A percentile compares a stretch with the other conserved stretches of the same genome.
Evolutionary conservation across 2,113 vertebrate species (phyloP).

Genomic region (Nansenia antarctica): DNA sequence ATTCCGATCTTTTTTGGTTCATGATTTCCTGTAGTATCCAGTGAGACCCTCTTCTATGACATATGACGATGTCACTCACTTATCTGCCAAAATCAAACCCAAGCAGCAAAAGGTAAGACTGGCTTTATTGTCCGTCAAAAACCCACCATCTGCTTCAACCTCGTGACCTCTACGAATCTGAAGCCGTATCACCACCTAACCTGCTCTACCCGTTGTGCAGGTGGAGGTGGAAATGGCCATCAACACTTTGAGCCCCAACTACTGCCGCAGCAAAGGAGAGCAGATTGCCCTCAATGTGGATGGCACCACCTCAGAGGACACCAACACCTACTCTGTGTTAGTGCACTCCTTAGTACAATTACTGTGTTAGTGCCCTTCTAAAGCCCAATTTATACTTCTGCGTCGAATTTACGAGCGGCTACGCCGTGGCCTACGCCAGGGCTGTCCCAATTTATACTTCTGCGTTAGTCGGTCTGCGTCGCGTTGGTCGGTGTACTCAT

Average conservation of each 20-base stretch:
- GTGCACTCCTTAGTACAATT: conserved; percentile 43
- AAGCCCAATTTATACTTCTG: too few relatives aligned
- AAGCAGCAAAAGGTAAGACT: conserved; percentile 90
- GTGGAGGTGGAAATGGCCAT: conserved; percentile 91
- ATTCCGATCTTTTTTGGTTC: neutral
- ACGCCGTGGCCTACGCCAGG: too few relatives aligned
- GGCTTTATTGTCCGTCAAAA: neutral
- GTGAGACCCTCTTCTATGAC: conserved; percentile 92
- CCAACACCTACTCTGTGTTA: conserved; percentile 88
- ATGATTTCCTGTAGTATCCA: conserved; percentile 80
- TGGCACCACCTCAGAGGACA: conserved; percentile 84
- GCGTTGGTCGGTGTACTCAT: too few relatives aligned
- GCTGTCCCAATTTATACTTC: too few relatives aligned
- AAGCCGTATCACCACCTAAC: neutral
- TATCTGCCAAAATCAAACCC: conserved; percentile 93
- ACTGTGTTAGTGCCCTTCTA: neutral
- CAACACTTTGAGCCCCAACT: conserved; percentile 91
- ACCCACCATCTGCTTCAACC: neutral
- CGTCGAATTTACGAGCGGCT: too few relatives aligned
- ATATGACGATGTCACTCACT: conserved; percentile 87
- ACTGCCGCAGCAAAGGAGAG: conserved; percentile 97
- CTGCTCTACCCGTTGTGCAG: conserved; percentile 61
- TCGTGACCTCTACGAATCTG: neutral
- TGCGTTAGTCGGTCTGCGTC: neutral
- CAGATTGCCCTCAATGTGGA: conserved; percentile 97